Conservation (phyloP, 2,113 vertebrate species). For the Pavo muticus region DNA sequence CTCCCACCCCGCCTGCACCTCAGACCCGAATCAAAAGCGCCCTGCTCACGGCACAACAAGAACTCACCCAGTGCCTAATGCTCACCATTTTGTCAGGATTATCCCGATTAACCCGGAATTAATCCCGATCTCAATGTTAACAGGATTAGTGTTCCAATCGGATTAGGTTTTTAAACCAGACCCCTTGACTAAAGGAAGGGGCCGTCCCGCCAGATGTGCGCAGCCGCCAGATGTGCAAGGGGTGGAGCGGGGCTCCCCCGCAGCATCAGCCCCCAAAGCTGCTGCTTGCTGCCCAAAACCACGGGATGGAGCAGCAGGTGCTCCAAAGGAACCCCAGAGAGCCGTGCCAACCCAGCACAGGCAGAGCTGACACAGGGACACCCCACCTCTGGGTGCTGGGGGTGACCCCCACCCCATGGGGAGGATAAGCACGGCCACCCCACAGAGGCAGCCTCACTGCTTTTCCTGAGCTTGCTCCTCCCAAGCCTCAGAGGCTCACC, state of each 20-base stretch:
- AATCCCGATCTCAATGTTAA: slow-evolving; percentile 73
- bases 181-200: slow-evolving; percentile 10
- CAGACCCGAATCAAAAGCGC: not conserved
- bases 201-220: slow-evolving; percentile 13
- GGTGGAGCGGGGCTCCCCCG: rapidly evolving
- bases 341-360: too few species aligned
- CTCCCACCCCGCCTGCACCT: not conserved
- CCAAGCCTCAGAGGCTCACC: rapidly evolving
- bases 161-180: slow-evolving; percentile 51
- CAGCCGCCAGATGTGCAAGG: slow-evolving; percentile 5
- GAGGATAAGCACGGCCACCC: not conserved
- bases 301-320: not conserved
- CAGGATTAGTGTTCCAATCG: slow-evolving; percentile 69
- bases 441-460: rapidly evolving
- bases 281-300: not conserved
- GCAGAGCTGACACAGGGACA: not conserved
- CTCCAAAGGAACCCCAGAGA: not conserved
- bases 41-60: slow-evolving; percentile 32
- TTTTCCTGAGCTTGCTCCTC: not conserved
- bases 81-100: slow-evolving; percentile 72
- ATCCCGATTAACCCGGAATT: slow-evolving; percentile 75
- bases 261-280: rapidly evolving
- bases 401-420: not conserved
- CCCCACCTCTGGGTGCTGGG: rapidly evolving
- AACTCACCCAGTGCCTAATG: slow-evolving; percentile 39